phyloP scores from a whole-genome alignment of 2,888 invertebrate species.

The Trimorus sp. region DNA sequence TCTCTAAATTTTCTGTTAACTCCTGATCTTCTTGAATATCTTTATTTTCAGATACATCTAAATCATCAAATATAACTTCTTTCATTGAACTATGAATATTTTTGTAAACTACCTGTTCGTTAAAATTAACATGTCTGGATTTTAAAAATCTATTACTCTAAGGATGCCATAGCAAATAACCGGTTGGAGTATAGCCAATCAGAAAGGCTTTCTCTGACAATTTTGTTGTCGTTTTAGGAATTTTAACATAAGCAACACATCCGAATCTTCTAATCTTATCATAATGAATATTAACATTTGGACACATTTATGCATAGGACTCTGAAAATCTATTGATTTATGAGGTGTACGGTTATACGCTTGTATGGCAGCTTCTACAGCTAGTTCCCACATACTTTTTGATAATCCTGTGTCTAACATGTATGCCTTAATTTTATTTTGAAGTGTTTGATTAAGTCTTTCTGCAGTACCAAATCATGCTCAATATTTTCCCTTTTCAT shows the following conservation, averaged over 20 bases:
- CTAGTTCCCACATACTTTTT: slow-evolving; percentile 64
- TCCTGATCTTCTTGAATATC: neutral
- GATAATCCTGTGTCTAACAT: slow-evolving; percentile 61
- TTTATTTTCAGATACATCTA: neutral
- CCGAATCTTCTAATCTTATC: slow-evolving; percentile 57
- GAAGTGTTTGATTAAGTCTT: slow-evolving; percentile 3
- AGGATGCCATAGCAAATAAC: slow-evolving; percentile 65
- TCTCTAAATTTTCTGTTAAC: too few relatives aligned
- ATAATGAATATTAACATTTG: slow-evolving; percentile 43
- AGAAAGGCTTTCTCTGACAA: slow-evolving; percentile 57
- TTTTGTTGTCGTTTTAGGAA: slow-evolving; percentile 32
- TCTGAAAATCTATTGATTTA: slow-evolving; percentile 56
- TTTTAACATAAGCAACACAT: slow-evolving; percentile 52
- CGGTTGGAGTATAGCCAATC: slow-evolving; percentile 49
- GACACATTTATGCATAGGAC: slow-evolving; percentile 55
- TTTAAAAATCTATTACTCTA: slow-evolving; percentile 29
- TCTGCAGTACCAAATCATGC: slow-evolving; percentile 8
- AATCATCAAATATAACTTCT: too few relatives aligned
- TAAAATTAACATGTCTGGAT: slow-evolving; percentile 48
- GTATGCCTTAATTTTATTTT: slow-evolving; percentile 21
- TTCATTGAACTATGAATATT: neutral
- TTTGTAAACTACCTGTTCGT: slow-evolving; percentile 26
- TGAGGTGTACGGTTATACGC: slow-evolving; percentile 45
- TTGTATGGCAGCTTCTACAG: slow-evolving; percentile 58
- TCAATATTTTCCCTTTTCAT: neutral